Evolutionary conservation across 2,113 vertebrate species (phyloP).

Genomic region (Psilopsiagon aurifrons): DNA sequence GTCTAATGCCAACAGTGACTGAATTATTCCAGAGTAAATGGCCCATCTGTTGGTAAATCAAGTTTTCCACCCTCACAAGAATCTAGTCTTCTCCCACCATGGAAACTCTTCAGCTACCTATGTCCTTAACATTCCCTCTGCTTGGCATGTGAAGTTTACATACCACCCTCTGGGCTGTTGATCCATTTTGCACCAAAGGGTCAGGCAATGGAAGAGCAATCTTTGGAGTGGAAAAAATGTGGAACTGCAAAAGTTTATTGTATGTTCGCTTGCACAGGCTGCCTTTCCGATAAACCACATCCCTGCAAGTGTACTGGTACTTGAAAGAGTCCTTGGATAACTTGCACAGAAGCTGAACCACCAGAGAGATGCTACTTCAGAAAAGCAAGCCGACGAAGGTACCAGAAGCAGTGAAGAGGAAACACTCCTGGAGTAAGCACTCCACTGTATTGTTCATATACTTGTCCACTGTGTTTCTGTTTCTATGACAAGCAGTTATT

Average conservation of each 20-base stretch:
- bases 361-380: neutral
- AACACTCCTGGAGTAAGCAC: neutral
- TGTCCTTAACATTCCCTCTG: neutral
- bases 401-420: neutral
- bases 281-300: constrained; percentile 2
- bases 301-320: neutral
- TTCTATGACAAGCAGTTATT: neutral
- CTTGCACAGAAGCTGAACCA: neutral
- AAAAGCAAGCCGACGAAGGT: neutral
- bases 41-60: neutral
- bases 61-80: neutral
- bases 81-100: neutral
- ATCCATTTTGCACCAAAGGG: constrained; percentile 12
- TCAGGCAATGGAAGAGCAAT: neutral
- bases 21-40: constrained; percentile 24
- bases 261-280: neutral
- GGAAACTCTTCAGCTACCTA: neutral
- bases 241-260: neutral
- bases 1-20: neutral
- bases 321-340: neutral
- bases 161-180: constrained; percentile 5
- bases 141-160: constrained; percentile 33
- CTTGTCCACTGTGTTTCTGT: neutral
- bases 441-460: neutral
- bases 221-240: constrained; percentile 28